Conservation (phyloP, 1,140 invertebrate genomes). For the Drosophila arawakana region DNA sequence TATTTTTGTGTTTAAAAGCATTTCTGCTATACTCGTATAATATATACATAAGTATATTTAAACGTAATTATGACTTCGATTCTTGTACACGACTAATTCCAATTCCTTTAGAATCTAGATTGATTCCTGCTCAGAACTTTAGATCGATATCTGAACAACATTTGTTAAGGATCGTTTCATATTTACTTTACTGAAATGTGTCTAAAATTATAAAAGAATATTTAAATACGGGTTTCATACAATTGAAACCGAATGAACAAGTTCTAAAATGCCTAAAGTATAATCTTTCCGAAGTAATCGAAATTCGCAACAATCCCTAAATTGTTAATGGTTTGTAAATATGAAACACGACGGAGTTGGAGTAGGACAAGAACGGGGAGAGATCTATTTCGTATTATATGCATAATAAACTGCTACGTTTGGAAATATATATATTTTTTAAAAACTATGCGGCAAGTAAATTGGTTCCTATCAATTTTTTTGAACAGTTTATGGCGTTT, state of each 20-base stretch:
- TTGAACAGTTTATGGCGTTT: slow-evolving; percentile 71
- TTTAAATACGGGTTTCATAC: neutral
- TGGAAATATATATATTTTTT: slow-evolving; percentile 46
- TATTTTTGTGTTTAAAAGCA: slow-evolving; percentile 21
- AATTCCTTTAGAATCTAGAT: slow-evolving; percentile 11
- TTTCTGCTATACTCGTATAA: slow-evolving; percentile 24
- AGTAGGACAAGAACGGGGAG: neutral
- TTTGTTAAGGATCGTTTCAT: slow-evolving; percentile 17
- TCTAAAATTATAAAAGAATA: neutral
- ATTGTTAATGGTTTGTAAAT: slow-evolving; percentile 7
- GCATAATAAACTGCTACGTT: slow-evolving; percentile 51
- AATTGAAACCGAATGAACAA: neutral
- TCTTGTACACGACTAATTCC: slow-evolving; percentile 31
- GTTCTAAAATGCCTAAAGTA: neutral
- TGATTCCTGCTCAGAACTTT: neutral
- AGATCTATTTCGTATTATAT: slow-evolving; percentile 58
- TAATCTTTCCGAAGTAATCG: neutral
- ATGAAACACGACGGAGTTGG: neutral
- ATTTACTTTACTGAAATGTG: slow-evolving; percentile 9
- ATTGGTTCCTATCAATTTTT: slow-evolving; percentile 82
- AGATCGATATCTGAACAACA: neutral
- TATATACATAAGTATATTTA: slow-evolving; percentile 48
- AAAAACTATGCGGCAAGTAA: slow-evolving; percentile 78
- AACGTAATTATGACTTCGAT: slow-evolving; percentile 35
- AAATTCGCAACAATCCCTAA: slow-evolving; percentile 1